Evolutionary conservation across 2,888 invertebrate species (phyloP), one percentile per base, ranked within the genome.

Genomic region (Mesorhabditis spiculigera): DNA sequence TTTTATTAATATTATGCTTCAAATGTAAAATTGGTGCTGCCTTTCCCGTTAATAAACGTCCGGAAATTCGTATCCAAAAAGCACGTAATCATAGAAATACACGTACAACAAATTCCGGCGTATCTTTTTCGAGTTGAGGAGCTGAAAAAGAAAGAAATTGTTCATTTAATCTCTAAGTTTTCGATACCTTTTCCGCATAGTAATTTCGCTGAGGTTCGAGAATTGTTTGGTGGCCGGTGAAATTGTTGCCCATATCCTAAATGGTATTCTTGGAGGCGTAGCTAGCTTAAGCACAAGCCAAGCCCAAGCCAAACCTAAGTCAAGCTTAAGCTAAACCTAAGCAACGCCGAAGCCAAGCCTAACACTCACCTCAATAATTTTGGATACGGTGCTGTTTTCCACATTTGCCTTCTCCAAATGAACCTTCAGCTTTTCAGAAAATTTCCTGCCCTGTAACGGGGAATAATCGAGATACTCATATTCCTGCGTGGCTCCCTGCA

Each of bases 401-500:
- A 50, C 58, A 50, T 50, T n/a, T 10, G 58, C 8, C n/a, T n/a
- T 50, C 58, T n/a, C n/a, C 58, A 50, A 50, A n/a, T 3, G n/a
- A 50, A 13, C n/a, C 3, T n/a, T n/a, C 58, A 50, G 3, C 3
- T 10, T 13, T 13, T 50, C n/a, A 10, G n/a, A 50, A 50, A 50
- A 50, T 50, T 10, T 10, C 8, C 10, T 13, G 1, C n/a, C 58
- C n/a, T 50, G 1, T 10, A 50, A 3, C 8, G 58, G n/a, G 58
- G 58, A 50, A 50, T 50, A 50, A n/a, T 50, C 58, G 58, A 50
- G 58, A 50, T 13, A 50, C n/a, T 50, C 58, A 50, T 50, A 50
- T 10, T 10, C 8, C 8, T 50, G 10, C 58, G 58, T 50, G 10
- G 8, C 58, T 50, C n/a, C 58, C 8, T 50, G 8, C 58, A 50